Conservation (phyloP, 2,888 invertebrate species). For the Liopterus haemorrhoidalis region DNA sequence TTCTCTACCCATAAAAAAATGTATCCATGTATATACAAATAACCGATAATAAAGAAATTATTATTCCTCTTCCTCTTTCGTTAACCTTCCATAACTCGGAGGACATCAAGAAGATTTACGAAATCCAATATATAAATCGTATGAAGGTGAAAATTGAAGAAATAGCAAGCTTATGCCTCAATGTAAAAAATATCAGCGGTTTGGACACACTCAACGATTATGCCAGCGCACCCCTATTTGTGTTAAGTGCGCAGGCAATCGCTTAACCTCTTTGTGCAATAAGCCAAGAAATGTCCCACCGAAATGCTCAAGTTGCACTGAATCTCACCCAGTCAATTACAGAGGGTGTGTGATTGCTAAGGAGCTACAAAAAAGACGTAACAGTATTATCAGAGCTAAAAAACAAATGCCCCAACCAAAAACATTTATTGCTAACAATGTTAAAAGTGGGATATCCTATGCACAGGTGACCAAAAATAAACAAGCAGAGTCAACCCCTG, state of each 20-base stretch:
- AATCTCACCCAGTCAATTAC: constrained; percentile 9
- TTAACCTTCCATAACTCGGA: constrained; percentile 12
- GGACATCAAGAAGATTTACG: constrained; percentile 16
- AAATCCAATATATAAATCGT: constrained; percentile 8
- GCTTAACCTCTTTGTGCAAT: neutral
- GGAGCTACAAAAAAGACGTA: constrained; percentile 11
- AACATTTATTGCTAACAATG: neutral
- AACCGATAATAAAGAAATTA: neutral
- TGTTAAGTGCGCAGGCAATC: constrained; percentile 10
- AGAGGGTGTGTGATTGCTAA: constrained; percentile 6
- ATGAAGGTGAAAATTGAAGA: constrained; percentile 19
- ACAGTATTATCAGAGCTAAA: too few species aligned
- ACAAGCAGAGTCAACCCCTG: too few species aligned
- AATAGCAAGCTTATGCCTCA: constrained; percentile 15
- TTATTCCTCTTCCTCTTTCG: neutral
- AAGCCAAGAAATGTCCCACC: neutral
- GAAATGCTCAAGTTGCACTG: constrained; percentile 11
- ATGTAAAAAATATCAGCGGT: constrained; percentile 11
- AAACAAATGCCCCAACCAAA: constrained; percentile 3
- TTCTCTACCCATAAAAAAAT: too few species aligned
- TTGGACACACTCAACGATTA: constrained; percentile 10
- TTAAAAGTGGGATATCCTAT: neutral
- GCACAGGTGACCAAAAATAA: neutral
- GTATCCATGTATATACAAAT: too few species aligned
- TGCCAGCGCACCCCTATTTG: constrained; percentile 3